A percentile compares a stretch with the other conserved stretches of the same genome.
Conservation (phyloP, 2,888 invertebrate genomes). For the Melinaea menophilus region DNA sequence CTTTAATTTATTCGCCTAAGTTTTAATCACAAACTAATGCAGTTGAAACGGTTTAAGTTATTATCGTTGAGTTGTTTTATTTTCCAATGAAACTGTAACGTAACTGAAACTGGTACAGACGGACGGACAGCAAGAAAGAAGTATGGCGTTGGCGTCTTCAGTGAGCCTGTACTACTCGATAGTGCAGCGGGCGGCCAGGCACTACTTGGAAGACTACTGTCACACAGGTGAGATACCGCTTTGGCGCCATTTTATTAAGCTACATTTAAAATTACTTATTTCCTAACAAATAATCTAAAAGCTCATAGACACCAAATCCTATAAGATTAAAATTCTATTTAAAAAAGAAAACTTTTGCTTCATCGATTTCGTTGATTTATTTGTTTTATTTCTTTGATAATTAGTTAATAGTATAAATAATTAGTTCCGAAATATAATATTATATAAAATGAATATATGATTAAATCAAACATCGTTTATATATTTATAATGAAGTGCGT, state of each 20-base stretch:
- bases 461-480: no score
- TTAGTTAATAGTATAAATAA: no score
- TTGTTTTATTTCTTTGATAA: no score
- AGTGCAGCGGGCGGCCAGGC: slow-evolving; percentile 82
- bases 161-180: slow-evolving; percentile 83
- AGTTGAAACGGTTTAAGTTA: slow-evolving; percentile 56
- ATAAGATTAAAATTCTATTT: no score
- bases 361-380: no score
- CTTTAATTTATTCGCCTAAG: slow-evolving; percentile 31
- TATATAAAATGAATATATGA: no score
- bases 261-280: no score
- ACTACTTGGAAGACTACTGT: slow-evolving; percentile 82
- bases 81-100: slow-evolving; percentile 57
- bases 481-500: no score
- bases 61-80: slow-evolving; percentile 58
- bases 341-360: no score
- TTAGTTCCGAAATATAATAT: no score
- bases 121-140: slow-evolving; percentile 51
- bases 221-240: slow-evolving; percentile 76
- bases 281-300: no score
- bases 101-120: slow-evolving; percentile 46
- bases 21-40: slow-evolving; percentile 50
- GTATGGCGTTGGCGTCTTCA: slow-evolving; percentile 80
- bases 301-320: no score
- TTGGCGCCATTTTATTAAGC: neutral